Conservation (phyloP, 2,888 invertebrate genomes). For the Perizoma flavofasciatum region DNA sequence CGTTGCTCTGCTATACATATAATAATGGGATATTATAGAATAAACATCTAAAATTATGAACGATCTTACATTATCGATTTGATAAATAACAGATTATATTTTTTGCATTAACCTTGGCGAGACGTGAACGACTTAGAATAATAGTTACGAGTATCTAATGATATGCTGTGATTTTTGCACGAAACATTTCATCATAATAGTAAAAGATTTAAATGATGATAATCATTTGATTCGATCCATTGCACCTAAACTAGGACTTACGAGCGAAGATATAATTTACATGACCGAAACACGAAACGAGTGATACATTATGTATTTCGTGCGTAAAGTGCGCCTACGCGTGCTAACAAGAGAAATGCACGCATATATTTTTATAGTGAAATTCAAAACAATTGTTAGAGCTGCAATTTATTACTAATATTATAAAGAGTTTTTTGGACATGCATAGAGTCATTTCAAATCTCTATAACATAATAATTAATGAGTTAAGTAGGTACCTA, state of each 20-base stretch:
- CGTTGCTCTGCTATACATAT: no score
- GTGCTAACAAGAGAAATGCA: background rate
- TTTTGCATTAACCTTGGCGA: conserved; percentile 46
- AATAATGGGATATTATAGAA: no score
- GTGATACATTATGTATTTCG: background rate
- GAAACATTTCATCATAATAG: conserved; percentile 43
- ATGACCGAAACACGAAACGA: background rate
- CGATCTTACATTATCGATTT: conserved; percentile 8
- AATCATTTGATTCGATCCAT: conserved; percentile 10
- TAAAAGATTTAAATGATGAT: conserved; percentile 19
- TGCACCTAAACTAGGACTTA: background rate
- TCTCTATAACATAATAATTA: no score
- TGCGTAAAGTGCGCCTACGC: background rate
- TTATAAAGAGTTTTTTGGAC: no score
- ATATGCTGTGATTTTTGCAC: conserved; percentile 49
- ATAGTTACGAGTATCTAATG: conserved; percentile 39
- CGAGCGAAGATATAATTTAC: conserved; percentile 1
- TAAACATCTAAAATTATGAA: background rate
- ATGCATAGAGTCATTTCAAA: no score
- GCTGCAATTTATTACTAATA: no score
- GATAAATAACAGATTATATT: conserved; percentile 31
- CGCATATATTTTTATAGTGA: background rate
- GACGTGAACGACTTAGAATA: conserved; percentile 52
- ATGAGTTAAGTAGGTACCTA: no score
- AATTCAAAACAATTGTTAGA: no score